Percentiles rank a stretch among this genome's conserved stretches.
These are phyloP conservation scores for Taxidea taxus DNA, from an alignment of 2,113 vertebrate genomes.

Conservation along the genomic window DNA sequence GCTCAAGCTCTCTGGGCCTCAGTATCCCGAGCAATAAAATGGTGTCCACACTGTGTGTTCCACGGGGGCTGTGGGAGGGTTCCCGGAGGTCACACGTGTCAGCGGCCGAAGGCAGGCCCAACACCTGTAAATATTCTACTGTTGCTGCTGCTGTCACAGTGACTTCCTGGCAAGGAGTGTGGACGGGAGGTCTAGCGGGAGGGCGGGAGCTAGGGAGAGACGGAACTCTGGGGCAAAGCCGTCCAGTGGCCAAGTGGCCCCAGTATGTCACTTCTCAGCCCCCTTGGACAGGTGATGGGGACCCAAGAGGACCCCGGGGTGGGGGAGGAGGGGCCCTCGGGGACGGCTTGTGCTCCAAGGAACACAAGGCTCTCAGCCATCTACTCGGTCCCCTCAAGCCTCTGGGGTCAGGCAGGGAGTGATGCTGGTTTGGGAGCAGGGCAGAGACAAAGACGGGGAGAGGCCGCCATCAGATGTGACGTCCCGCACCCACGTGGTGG, in stretches of 20 bases:
- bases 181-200: rapidly evolving
- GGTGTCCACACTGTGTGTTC: rapidly evolving
- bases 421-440: background rate
- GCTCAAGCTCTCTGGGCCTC: background rate
- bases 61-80: rapidly evolving
- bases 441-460: rapidly evolving
- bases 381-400: background rate
- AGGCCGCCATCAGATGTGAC: too few species aligned
- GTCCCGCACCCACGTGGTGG: background rate
- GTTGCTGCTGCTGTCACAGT: rapidly evolving
- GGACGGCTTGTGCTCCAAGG: background rate
- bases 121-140: rapidly evolving
- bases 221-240: background rate
- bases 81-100: rapidly evolving
- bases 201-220: background rate
- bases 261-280: background rate
- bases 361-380: background rate
- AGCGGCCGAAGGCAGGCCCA: rapidly evolving
- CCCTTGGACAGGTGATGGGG: background rate
- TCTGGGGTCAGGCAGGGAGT: background rate
- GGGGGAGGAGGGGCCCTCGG: background rate
- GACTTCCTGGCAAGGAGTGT: background rate
- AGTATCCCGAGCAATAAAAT: background rate
- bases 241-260: background rate
- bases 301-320: background rate